These are phyloP conservation scores for Epinotia brunnichana DNA, from an alignment of 2,888 invertebrate genomes.

Conservation along the genomic window DNA sequence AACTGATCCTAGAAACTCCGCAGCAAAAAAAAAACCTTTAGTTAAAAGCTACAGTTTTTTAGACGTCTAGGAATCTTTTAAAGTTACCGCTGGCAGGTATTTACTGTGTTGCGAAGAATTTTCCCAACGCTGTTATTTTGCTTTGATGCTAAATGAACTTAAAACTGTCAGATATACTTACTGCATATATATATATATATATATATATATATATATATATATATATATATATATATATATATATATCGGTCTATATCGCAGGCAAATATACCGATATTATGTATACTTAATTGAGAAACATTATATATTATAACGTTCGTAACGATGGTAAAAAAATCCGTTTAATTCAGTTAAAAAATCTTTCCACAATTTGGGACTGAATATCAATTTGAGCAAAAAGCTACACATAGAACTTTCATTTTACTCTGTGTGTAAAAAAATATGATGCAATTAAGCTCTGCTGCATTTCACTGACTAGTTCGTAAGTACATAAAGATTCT, in stretches of 20 bases:
- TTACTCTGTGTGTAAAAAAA: too few relatives aligned
- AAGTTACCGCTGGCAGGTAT: constrained; percentile 29
- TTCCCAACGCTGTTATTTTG: constrained; percentile 16
- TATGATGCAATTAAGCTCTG: background rate
- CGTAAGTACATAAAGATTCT: background rate
- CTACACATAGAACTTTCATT: too few relatives aligned
- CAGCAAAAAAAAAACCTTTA: constrained; percentile 27
- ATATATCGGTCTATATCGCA: too few relatives aligned
- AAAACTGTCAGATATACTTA: background rate
- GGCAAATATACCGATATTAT: too few relatives aligned
- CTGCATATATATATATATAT: background rate
- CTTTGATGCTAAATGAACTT: constrained; percentile 25
- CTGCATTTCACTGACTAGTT: background rate
- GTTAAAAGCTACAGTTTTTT: constrained; percentile 32
- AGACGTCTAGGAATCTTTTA: constrained; percentile 34
- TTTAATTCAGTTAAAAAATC: too few relatives aligned
- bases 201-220: too few relatives aligned
- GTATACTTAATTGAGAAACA: too few relatives aligned
- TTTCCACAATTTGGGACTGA: too few relatives aligned
- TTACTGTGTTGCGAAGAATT: constrained; percentile 24
- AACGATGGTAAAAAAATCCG: too few relatives aligned
- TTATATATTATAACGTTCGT: too few relatives aligned
- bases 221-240: too few relatives aligned
- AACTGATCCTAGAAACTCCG: background rate
- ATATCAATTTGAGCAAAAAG: too few relatives aligned